phyloP scores from a whole-genome alignment of 1,140 invertebrate species.

The Drosophila repletoides region DNA sequence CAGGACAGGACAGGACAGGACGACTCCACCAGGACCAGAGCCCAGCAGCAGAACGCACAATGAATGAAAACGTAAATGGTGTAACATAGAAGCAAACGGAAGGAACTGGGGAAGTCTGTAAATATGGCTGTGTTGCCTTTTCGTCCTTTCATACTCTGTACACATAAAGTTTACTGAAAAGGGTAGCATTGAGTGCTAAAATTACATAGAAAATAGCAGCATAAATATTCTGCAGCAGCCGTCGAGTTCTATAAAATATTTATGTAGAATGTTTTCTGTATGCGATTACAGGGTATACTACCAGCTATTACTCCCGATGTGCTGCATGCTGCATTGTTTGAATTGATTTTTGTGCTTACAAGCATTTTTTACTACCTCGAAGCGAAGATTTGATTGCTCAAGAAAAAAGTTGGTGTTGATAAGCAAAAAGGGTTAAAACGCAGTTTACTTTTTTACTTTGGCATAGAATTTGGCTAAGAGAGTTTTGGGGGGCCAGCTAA shows the following conservation, averaged over 20 bases:
- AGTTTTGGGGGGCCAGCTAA: not conserved
- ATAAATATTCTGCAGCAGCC: too few species aligned
- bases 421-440: constrained; percentile 30
- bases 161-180: constrained; percentile 1
- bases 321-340: not conserved
- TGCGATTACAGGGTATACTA: not conserved
- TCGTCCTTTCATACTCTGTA: constrained; percentile 11
- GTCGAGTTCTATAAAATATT: constrained; percentile 4
- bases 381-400: constrained; percentile 15
- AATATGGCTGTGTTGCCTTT: constrained; percentile 29
- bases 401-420: not conserved
- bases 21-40: not conserved
- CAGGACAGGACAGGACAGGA: not conserved
- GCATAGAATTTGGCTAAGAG: not conserved
- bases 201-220: not conserved
- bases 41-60: constrained; percentile 6
- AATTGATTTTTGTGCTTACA: constrained; percentile 34
- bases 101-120: constrained; percentile 36
- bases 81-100: constrained; percentile 17
- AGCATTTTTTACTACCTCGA: constrained; percentile 12
- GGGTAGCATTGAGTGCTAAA: not conserved
- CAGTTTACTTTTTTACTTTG: not conserved
- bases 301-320: not conserved
- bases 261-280: not conserved
- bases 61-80: constrained; percentile 41